phyloP scores from a whole-genome alignment of 2,797 vertebrate genomes.

The Lepus townsendii region DNA sequence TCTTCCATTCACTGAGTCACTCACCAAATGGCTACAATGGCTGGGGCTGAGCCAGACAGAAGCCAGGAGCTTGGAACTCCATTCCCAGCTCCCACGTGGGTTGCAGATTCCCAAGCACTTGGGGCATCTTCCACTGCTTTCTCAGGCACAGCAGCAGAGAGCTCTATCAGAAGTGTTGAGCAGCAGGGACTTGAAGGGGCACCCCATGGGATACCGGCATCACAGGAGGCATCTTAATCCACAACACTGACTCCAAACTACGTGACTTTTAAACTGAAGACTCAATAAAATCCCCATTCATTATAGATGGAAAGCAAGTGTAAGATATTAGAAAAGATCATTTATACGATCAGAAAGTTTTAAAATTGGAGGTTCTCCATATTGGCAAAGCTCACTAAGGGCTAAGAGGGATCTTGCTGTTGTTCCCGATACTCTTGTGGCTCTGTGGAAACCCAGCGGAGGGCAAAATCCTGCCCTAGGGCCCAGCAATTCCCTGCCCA shows the following conservation, averaged over 20 bases:
- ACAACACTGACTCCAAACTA: background rate
- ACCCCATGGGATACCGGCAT: too few species aligned
- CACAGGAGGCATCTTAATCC: too few species aligned
- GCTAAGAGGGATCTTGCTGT: background rate
- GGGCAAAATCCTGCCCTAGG: background rate
- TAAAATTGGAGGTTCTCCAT: conserved; percentile 39
- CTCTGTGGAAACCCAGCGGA: conserved; percentile 15
- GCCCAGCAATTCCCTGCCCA: background rate
- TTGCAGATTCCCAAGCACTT: too few species aligned
- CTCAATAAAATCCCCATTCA: conserved; percentile 49
- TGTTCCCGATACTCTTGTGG: background rate
- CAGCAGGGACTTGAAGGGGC: too few species aligned
- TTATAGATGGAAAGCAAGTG: conserved; percentile 13
- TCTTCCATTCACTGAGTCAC: too few species aligned
- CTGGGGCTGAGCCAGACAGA: too few species aligned
- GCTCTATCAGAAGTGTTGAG: too few species aligned
- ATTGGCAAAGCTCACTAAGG: background rate
- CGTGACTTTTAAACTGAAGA: conserved; percentile 51
- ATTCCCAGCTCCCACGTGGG: too few species aligned
- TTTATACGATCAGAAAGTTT: conserved; percentile 29
- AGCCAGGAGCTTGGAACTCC: too few species aligned
- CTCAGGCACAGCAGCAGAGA: too few species aligned
- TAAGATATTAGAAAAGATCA: conserved; percentile 41
- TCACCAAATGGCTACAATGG: too few species aligned
- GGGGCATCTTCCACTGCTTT: too few species aligned